Conservation (phyloP, 2,113 vertebrate species). For the Rhinolophus ferrumequinum region DNA sequence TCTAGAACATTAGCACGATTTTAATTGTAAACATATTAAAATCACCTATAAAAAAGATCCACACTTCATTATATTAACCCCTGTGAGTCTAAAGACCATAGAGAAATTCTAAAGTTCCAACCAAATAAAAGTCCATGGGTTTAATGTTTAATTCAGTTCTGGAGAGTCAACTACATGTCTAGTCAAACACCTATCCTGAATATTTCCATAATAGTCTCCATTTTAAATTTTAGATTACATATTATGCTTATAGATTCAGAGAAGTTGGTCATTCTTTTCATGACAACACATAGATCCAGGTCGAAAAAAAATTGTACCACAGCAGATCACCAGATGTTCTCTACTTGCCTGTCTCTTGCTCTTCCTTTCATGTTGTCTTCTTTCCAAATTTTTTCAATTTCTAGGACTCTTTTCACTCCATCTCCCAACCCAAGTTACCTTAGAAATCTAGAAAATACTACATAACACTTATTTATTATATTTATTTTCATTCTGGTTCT, state of each 20-base stretch:
- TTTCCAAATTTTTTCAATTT: neutral
- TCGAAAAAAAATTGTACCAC: neutral
- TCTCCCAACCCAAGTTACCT: neutral
- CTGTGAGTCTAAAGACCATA: neutral
- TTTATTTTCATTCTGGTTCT: neutral
- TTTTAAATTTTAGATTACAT: neutral
- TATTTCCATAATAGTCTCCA: neutral
- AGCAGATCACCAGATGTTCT: neutral
- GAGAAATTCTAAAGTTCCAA: neutral
- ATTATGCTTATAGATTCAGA: neutral
- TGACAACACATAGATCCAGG: no score
- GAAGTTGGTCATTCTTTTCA: neutral
- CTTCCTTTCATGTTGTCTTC: neutral
- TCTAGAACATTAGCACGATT: neutral
- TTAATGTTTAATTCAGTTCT: neutral
- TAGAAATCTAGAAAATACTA: neutral
- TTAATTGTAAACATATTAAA: neutral
- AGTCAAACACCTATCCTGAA: neutral
- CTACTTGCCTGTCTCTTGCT: neutral
- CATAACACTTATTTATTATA: neutral
- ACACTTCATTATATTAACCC: neutral
- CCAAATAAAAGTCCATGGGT: neutral
- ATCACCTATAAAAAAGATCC: neutral
- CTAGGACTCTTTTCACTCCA: neutral
- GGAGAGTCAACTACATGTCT: neutral